These are phyloP conservation scores for Oryctes rhinoceros DNA, from an alignment of 1,140 invertebrate genomes.

Conservation along the genomic window DNA sequence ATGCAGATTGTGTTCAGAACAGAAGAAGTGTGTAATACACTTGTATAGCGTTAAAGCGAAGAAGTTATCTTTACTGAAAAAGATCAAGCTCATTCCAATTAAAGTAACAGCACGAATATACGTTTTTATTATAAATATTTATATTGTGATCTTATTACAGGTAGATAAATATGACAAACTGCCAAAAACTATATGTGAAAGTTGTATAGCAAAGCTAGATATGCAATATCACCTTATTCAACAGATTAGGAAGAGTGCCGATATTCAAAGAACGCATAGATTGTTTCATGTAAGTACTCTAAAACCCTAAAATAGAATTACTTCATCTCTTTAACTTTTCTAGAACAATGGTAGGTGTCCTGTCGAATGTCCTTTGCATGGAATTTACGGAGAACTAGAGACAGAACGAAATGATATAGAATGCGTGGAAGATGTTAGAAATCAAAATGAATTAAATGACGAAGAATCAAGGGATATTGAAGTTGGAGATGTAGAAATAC, in stretches of 20 bases:
- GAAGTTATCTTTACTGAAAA: slow-evolving; percentile 50
- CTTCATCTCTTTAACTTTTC: slow-evolving; percentile 30
- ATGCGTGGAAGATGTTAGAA: background rate
- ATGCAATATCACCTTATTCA: slow-evolving; percentile 53
- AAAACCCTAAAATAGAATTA: background rate
- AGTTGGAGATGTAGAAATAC: background rate
- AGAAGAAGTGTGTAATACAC: slow-evolving; percentile 55
- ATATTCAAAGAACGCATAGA: slow-evolving; percentile 44
- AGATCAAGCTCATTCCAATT: slow-evolving; percentile 53
- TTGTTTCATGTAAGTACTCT: background rate
- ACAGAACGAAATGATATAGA: background rate
- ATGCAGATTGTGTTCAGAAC: slow-evolving; percentile 54
- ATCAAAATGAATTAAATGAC: background rate
- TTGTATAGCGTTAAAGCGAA: slow-evolving; percentile 52
- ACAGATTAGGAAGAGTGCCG: slow-evolving; percentile 50
- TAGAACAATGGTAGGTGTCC: slow-evolving; percentile 54
- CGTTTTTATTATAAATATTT: slow-evolving; percentile 38
- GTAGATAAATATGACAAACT: slow-evolving; percentile 54
- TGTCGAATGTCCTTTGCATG: slow-evolving; percentile 51
- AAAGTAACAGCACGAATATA: slow-evolving; percentile 45
- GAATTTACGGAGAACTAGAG: slow-evolving; percentile 37
- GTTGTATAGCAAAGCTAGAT: slow-evolving; percentile 52
- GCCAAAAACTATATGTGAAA: slow-evolving; percentile 55
- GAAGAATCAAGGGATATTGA: background rate
- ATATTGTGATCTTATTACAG: slow-evolving; percentile 44